A percentile compares a stretch with the other conserved stretches of the same genome.
Conservation (phyloP, 64 coral and sea anemone genomes). For the Orbicella faveolata region DNA sequence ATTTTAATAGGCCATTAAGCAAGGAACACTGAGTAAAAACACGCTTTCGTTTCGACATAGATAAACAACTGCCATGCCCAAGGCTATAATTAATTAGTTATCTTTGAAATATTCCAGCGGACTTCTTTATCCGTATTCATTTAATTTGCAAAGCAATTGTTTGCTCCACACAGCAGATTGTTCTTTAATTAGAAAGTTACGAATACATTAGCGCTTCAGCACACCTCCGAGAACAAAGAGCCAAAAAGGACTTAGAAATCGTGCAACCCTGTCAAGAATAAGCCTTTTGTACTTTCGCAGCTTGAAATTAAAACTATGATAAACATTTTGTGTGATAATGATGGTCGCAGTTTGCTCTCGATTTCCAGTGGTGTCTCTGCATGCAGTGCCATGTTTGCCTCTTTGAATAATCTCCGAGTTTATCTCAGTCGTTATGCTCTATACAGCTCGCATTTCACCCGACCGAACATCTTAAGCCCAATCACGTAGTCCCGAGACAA, state of each 20-base stretch:
- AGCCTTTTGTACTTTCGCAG: conserved; percentile 59
- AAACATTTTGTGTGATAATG: conserved; percentile 75
- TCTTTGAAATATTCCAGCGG: conserved; percentile 48
- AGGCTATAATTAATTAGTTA: conserved; percentile 83
- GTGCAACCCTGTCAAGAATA: conserved; percentile 27
- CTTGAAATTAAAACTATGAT: conserved; percentile 81
- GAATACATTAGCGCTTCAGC: conserved; percentile 83
- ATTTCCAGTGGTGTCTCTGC: conserved; percentile 38
- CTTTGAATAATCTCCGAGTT: not conserved
- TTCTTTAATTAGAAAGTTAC: conserved; percentile 90
- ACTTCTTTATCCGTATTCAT: conserved; percentile 82
- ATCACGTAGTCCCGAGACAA: conserved; percentile 29
- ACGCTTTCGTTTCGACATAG: conserved; percentile 16
- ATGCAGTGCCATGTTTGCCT: conserved; percentile 12
- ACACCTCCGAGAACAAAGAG: conserved; percentile 62
- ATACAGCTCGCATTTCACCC: conserved; percentile 30
- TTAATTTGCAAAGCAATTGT: conserved; percentile 98
- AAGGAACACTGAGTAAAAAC: conserved; percentile 10
- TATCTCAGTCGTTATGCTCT: not conserved
- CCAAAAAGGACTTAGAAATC: conserved; percentile 36
- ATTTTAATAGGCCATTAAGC: conserved; percentile 36
- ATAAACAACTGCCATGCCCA: conserved; percentile 67
- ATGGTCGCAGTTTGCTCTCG: conserved; percentile 12
- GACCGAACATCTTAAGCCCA: conserved; percentile 19
- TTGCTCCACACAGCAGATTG: conserved; percentile 75